A percentile compares a stretch with the other conserved stretches of the same genome.
These are phyloP conservation scores for Urocolius indicus DNA, from an alignment of 2,113 vertebrate genomes.

Conservation along the genomic window DNA sequence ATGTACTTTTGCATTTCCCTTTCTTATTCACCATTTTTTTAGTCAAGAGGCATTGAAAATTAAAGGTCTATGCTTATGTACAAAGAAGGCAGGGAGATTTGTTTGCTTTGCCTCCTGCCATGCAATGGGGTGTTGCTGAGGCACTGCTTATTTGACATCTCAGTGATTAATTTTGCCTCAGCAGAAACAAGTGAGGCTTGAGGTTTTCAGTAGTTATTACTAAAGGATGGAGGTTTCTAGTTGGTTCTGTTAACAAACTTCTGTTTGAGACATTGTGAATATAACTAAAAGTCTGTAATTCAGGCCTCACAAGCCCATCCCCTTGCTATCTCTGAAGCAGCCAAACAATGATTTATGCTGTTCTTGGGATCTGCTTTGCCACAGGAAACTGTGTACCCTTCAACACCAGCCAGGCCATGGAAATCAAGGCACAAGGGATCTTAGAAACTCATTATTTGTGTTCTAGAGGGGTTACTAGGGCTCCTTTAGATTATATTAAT, in stretches of 20 bases:
- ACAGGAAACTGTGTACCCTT: background rate
- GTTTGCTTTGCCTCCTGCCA: background rate
- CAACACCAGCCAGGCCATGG: background rate
- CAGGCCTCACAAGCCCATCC: background rate
- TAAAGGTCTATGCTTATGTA: background rate
- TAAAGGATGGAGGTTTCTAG: background rate
- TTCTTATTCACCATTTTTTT: background rate
- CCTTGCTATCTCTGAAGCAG: background rate
- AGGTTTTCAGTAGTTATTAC: background rate
- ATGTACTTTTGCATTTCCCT: background rate
- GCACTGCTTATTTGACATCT: background rate
- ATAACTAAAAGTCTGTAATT: background rate
- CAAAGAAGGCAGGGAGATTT: background rate
- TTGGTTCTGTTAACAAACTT: background rate
- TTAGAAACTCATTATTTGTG: background rate
- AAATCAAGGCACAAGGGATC: background rate
- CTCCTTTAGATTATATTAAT: background rate
- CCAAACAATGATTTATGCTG: background rate
- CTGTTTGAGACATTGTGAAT: background rate
- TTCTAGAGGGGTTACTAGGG: background rate
- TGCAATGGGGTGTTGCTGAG: background rate
- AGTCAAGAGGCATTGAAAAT: background rate
- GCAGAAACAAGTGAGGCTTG: background rate
- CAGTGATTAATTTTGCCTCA: background rate
- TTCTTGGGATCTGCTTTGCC: background rate